A percentile compares a stretch with the other conserved stretches of the same genome.
Evolutionary conservation across 53 echinoderm and acorn worm species (phyloP).

Genomic region (Arbacia lixula): DNA sequence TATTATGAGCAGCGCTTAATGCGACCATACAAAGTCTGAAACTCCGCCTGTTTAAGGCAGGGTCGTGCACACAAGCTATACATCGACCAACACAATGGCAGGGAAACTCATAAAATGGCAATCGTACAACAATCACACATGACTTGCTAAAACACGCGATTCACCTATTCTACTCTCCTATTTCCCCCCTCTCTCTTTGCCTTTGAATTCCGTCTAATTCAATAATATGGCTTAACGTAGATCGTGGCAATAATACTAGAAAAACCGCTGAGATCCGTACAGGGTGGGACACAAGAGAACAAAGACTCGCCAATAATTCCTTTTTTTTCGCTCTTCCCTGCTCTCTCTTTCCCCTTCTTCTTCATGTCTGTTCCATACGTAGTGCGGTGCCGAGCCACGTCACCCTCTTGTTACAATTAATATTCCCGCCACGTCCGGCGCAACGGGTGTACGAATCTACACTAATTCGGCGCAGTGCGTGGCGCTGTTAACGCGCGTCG

Average conservation of each 20-base stretch:
- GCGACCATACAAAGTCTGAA: too few relatives aligned
- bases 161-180: background rate
- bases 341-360: background rate
- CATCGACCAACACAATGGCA: too few relatives aligned
- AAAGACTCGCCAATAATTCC: background rate
- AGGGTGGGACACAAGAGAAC: slow-evolving; percentile 5
- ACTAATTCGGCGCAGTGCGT: background rate
- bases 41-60: too few relatives aligned
- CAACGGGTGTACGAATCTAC: background rate
- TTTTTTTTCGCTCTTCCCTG: background rate
- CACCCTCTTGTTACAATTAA: slow-evolving; percentile 53
- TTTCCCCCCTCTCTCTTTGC: background rate
- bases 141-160: slow-evolving; percentile 15
- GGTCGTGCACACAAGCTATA: too few relatives aligned
- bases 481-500: slow-evolving; percentile 19
- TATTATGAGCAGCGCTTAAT: too few relatives aligned
- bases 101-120: slow-evolving; percentile 4
- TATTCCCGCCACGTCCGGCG: background rate
- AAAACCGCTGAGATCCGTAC: slow-evolving; percentile 31
- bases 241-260: slow-evolving; percentile 33
- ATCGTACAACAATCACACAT: slow-evolving; percentile 16
- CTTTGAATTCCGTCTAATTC: background rate
- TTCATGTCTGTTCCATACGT: background rate
- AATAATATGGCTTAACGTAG: slow-evolving; percentile 12
- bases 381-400: too few relatives aligned